phyloP scores from a whole-genome alignment of 2,113 vertebrate genomes.

The Felis chaus region DNA sequence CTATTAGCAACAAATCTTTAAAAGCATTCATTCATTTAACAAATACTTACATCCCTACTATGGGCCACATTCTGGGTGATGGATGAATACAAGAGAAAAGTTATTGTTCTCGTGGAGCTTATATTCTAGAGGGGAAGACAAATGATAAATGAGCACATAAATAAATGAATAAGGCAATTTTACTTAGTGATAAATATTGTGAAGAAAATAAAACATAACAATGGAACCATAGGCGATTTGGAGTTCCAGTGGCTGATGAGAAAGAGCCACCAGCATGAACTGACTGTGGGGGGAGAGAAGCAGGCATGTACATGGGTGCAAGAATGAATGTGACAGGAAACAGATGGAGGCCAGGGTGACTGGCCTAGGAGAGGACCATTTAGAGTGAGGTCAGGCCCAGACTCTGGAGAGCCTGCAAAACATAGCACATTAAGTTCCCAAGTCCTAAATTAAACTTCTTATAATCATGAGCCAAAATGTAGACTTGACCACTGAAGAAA shows the following conservation, averaged over 20 bases:
- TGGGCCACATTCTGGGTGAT: not conserved
- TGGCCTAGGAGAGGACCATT: not conserved
- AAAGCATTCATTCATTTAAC: not conserved
- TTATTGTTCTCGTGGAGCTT: not conserved
- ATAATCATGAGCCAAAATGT: not conserved
- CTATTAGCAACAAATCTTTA: not conserved
- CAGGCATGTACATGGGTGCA: not conserved
- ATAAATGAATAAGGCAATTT: not conserved
- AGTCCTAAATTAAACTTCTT: not conserved
- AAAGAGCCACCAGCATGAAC: not conserved
- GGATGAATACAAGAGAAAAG: not conserved
- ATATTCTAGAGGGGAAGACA: not conserved
- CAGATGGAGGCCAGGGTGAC: not conserved
- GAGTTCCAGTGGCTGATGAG: not conserved
- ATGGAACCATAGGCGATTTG: not conserved
- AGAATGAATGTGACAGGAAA: not conserved
- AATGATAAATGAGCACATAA: not conserved
- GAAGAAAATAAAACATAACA: not conserved
- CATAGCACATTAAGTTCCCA: not conserved
- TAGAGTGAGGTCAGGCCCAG: not conserved
- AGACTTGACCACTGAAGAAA: not conserved
- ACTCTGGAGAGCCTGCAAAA: not conserved
- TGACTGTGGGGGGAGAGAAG: not conserved
- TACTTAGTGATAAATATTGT: not conserved
- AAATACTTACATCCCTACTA: not conserved